Evolutionary conservation across 2,797 vertebrate species (phyloP).

Genomic region (Sarcophilus harrisii): DNA sequence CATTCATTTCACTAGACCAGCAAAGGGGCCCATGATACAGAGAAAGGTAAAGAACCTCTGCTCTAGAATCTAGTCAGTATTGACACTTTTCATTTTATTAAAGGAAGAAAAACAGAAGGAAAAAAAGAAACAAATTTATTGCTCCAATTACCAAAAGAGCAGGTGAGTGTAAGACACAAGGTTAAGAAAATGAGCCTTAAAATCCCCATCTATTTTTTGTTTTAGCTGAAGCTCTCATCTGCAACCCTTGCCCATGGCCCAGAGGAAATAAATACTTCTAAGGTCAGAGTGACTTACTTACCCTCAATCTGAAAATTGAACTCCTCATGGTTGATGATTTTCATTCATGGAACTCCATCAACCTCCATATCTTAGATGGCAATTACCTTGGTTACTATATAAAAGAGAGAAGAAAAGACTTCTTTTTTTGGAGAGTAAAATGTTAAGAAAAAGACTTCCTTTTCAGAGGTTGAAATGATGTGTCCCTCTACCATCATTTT

Average conservation of each 20-base stretch:
- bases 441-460: neutral
- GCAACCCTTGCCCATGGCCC: neutral
- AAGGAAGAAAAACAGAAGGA: slow-evolving; percentile 3
- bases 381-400: neutral
- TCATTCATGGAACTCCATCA: neutral
- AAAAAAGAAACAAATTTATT: neutral
- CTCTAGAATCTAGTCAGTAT: neutral
- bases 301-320: neutral
- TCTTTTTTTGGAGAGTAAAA: slow-evolving; percentile 11
- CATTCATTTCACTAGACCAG: neutral
- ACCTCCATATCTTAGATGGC: neutral
- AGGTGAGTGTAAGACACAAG: slow-evolving; percentile 13
- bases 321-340: neutral
- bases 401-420: neutral
- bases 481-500: neutral
- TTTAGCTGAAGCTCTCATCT: slow-evolving; percentile 29
- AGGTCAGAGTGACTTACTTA: neutral
- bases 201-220: slow-evolving; percentile 7
- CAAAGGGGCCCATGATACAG: neutral
- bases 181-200: slow-evolving; percentile 21
- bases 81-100: slow-evolving; percentile 8
- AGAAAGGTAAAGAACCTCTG: neutral
- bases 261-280: neutral
- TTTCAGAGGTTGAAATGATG: slow-evolving; percentile 27
- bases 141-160: neutral